Evolutionary conservation across 1,140 invertebrate genomes (phyloP), one percentile per base, ranked within the genome.

Genomic region (Trichonephila clavipes): DNA sequence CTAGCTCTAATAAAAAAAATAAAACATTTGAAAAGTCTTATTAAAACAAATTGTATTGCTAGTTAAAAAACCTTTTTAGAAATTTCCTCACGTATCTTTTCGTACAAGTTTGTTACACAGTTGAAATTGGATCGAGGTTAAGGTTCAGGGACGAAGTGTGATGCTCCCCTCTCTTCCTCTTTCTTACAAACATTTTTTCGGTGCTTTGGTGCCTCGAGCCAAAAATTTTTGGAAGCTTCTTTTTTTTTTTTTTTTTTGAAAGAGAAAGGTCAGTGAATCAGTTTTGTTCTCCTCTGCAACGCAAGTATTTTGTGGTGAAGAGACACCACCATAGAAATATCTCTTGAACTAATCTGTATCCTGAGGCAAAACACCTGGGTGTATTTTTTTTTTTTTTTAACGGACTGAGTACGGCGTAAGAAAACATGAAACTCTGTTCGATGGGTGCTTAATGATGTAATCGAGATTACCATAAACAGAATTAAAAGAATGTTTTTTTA

Each of bases 71-170:
- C 21, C 19, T 58, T 58, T 21, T 72, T 72, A 72, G 40, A 88
- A 88, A 72, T 88, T 72, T 88, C 86, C 61, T 88, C 86, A 88
- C 86, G 61, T 44, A 66, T 64, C 28, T 62, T 18, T 40, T 10
- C 7, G 34, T 40, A 28, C 34, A 40, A 21, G 58, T 66, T 28
- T 24, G 59, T 64, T 16, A 64, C 85, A 28, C 66, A 88, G 86
- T 19, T 82, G 92, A 93, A 93, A 93, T 93, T 93, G 92, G 92
- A 93, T 93, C 85, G 61, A 86, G 92, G 85, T 93, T 86, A 93
- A 34, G 64, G 92, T 88, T 93, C 92, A 93, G 83, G 85, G 83
- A 44, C 51, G n/a, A 51, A 72, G 18, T 44, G 19, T 6, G 40
- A 7, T 19, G 5, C 34, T n/a, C 1, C 58, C 24, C 85, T 40